A percentile compares a stretch with the other conserved stretches of the same genome.
phyloP scores from a whole-genome alignment of 1,140 invertebrate genomes.

The Tenebrio molitor region DNA sequence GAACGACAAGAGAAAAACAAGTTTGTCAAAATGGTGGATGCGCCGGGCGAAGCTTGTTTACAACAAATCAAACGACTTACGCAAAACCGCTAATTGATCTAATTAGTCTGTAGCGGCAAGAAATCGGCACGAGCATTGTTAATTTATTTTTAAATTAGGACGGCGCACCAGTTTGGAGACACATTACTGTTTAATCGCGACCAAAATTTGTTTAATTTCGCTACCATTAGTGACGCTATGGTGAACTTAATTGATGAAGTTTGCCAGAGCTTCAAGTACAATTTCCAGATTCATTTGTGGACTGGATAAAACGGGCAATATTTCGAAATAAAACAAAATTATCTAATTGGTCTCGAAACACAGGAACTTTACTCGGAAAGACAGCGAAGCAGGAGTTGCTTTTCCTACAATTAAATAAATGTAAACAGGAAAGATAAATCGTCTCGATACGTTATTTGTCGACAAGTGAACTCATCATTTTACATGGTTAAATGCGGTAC shows the following conservation, averaged over 20 bases:
- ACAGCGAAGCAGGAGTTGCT: no score
- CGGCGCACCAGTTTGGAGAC: no score
- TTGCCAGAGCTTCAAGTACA: neutral
- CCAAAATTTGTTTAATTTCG: constrained; percentile 16
- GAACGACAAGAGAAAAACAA: constrained; percentile 47
- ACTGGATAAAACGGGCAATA: neutral
- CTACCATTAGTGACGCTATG: constrained; percentile 6
- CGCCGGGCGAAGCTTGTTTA: neutral
- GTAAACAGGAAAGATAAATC: constrained; percentile 39
- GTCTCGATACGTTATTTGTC: constrained; percentile 23
- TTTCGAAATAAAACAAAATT: neutral
- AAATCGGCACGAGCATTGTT: neutral
- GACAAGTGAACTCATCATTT: constrained; percentile 29
- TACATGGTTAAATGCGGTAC: constrained; percentile 24
- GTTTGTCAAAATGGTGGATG: constrained; percentile 21
- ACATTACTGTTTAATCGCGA: neutral
- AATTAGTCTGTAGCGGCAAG: no score
- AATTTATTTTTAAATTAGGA: no score
- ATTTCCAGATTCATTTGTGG: neutral
- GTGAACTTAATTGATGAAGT: constrained; percentile 21
- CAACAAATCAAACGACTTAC: neutral
- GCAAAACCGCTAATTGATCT: no score
- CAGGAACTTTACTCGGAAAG: no score
- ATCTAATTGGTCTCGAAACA: no score
- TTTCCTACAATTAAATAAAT: no score